phyloP scores from a whole-genome alignment of 2,113 vertebrate species.

The Poeciliopsis turrubarensis region DNA sequence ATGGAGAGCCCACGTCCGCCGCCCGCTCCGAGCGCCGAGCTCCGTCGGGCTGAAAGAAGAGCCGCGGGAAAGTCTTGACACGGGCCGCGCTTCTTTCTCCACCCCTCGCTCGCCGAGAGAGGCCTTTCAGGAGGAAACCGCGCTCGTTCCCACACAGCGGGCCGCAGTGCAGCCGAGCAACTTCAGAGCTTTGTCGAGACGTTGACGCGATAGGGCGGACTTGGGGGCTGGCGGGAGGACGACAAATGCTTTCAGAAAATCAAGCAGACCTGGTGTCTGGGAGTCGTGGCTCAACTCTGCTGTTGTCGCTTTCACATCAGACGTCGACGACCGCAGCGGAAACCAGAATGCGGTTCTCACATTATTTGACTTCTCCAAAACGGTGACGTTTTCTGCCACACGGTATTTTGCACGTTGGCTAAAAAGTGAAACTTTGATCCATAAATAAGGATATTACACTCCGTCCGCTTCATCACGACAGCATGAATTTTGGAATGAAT shows the following conservation, averaged over 20 bases:
- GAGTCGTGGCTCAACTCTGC: neutral
- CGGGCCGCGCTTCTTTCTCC: conserved; percentile 15
- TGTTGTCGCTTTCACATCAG: neutral
- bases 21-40: conserved; percentile 14
- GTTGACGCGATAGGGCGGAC: neutral
- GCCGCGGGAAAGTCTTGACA: conserved; percentile 28
- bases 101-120: conserved; percentile 19
- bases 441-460: no score
- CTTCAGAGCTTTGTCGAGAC: neutral
- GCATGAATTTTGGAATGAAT: no score
- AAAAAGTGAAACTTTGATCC: no score
- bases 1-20: conserved; percentile 36
- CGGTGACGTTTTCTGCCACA: no score
- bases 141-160: neutral
- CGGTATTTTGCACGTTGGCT: no score
- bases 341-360: neutral
- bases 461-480: no score
- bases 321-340: neutral
- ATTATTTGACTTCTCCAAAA: no score
- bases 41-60: conserved; percentile 46
- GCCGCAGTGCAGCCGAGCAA: no score
- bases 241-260: no score
- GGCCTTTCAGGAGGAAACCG: conserved; percentile 15
- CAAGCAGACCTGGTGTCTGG: no score
- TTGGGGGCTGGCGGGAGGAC: neutral